A percentile compares a stretch with the other conserved stretches of the same genome.
Evolutionary conservation across 2,113 vertebrate genomes (phyloP).

Genomic region (Opisthocomus hoazin): DNA sequence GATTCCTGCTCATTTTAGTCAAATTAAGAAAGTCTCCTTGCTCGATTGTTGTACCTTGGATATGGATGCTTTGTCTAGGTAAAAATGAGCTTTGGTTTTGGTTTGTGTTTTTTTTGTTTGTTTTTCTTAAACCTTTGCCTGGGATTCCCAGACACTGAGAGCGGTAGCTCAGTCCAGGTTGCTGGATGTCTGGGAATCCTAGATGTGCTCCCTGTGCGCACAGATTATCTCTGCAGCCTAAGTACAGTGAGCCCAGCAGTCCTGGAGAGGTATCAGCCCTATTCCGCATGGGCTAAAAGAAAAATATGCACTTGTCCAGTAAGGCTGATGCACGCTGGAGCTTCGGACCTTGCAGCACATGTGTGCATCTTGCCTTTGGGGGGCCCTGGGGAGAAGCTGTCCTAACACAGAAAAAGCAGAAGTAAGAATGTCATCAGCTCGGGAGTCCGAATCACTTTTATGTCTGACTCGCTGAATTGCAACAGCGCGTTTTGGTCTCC

Average conservation of each 20-base stretch:
- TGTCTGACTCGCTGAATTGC: neutral
- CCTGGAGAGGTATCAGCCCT: neutral
- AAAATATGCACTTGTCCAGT: neutral
- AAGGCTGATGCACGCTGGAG: neutral
- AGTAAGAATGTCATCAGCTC: neutral
- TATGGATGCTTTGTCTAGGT: neutral
- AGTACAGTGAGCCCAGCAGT: neutral
- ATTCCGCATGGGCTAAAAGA: neutral
- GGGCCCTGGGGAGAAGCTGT: neutral
- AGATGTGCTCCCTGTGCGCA: neutral
- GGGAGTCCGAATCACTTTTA: neutral
- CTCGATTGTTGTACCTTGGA: neutral
- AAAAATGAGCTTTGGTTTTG: neutral
- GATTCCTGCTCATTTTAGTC: neutral
- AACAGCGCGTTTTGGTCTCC: neutral
- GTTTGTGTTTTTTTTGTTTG: no score
- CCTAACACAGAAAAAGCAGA: neutral
- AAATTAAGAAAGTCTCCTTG: neutral
- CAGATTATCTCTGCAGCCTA: neutral
- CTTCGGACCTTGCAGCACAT: neutral
- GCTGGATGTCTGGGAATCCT: neutral
- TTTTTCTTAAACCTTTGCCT: neutral
- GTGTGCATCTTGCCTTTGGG: neutral
- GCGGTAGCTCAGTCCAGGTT: neutral
- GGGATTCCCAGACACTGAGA: neutral